phyloP scores from a whole-genome alignment of 2,797 vertebrate genomes.

The Malurus leucopterus region DNA sequence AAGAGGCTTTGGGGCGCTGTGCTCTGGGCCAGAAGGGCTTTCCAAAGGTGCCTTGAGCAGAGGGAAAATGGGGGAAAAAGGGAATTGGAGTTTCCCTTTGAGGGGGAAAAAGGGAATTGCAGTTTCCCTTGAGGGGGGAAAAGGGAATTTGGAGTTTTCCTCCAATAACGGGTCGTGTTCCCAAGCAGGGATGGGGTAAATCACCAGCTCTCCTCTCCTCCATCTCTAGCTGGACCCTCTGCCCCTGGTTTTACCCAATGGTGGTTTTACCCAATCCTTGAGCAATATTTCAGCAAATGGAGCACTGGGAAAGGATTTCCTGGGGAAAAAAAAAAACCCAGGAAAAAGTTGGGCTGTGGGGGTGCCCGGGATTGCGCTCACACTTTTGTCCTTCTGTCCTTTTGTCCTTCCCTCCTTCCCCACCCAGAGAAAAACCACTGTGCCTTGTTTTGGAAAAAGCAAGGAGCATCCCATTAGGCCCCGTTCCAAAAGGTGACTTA shows the following conservation, averaged over 20 bases:
- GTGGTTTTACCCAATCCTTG: neutral
- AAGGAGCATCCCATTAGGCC: neutral
- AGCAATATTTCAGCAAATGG: conserved; percentile 3
- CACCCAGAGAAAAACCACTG: neutral
- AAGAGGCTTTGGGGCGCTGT: neutral
- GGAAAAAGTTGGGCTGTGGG: neutral
- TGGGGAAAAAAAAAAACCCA: neutral
- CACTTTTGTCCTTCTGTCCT: neutral
- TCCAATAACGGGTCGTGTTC: neutral
- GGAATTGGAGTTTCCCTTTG: neutral
- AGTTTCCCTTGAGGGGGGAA: neutral
- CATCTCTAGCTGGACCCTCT: neutral
- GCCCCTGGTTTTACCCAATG: no score
- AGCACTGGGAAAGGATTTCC: neutral
- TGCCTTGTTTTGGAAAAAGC: conserved; percentile 9
- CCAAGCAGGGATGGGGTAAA: neutral
- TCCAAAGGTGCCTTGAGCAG: conserved; percentile 26
- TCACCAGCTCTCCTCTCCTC: neutral
- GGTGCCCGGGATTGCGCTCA: neutral
- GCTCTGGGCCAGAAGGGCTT: neutral
- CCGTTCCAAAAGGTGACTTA: conserved; percentile 30
- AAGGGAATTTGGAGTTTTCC: neutral
- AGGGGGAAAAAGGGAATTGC: neutral
- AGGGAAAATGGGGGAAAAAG: neutral
- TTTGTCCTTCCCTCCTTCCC: neutral